Evolutionary conservation across 2,797 vertebrate species (phyloP), one percentile per base, ranked within the genome.

Genomic region (Petrocephalus sullivani): DNA sequence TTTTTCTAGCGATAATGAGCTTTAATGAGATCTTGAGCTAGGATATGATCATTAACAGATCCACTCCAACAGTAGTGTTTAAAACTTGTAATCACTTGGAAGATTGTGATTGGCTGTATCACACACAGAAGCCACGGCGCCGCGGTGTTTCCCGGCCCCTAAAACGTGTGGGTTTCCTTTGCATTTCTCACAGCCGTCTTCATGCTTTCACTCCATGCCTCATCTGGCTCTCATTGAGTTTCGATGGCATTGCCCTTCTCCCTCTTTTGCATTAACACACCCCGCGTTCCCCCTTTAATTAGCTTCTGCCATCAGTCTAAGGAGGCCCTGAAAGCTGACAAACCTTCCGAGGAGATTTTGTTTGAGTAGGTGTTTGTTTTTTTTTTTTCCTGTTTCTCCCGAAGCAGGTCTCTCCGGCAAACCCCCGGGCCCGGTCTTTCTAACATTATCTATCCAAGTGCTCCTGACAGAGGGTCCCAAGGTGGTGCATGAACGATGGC

Each of bases 371-470:
- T 37, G 64, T 56, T 12, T 33, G 19, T 23, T 37, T 71, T n/a
- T 51, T 75, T 9, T 33, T 23, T 57, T 5, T 28, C 3, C 1
- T 14, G 10, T 56, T 56, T 58, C 78, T 51, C 78, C 51, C 28
- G 16, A 54, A 84, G 81, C 57, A 9, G 81, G 81, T 85, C 46
- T 67, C 41, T 37, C 16, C 23, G 57, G 21, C 33, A 14, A 41
- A 82, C 87, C 9, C 56, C 21, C 46, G 21, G 21, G 60, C 83
- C 82, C 57, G 78, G 12, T 46, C 3, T 85, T 82, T 53, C 83
- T 75, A 87, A 85, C 78, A 64, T 85, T 88, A 87, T 87, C 61
- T 58, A 16, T 89, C 21, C 58, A 88, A 49, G 71, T 49, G 71
- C 71, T 78, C 41, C 33, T 89, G 87, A 89, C 86, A 87, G 56